Conservation (phyloP, 2,888 invertebrate genomes). For the Lingula anatina region DNA sequence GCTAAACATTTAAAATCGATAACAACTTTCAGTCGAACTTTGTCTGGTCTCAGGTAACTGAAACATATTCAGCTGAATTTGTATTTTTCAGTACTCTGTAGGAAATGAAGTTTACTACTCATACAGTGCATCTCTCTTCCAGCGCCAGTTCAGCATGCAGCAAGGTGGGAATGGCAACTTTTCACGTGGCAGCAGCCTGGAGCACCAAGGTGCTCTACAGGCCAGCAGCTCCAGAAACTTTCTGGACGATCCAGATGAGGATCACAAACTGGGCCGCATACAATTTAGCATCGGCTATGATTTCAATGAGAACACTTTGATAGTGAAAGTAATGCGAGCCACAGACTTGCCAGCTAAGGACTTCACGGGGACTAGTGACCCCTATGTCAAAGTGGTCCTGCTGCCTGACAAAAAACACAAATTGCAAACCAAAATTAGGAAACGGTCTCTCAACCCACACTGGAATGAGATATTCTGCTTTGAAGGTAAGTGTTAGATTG, state of each 20-base stretch:
- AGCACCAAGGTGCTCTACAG: too few relatives aligned
- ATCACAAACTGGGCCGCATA: constrained; percentile 40
- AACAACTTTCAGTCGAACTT: too few relatives aligned
- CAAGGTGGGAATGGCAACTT: too few relatives aligned
- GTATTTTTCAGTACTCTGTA: too few relatives aligned
- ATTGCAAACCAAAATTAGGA: constrained; percentile 50
- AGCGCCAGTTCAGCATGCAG: too few relatives aligned
- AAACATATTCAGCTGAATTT: too few relatives aligned
- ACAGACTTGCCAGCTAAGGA: constrained; percentile 48
- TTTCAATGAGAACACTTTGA: constrained; percentile 43
- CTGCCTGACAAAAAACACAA: constrained; percentile 49
- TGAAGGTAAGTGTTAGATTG: constrained; percentile 59
- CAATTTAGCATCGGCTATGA: constrained; percentile 45
- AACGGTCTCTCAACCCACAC: constrained; percentile 48
- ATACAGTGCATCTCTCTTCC: too few relatives aligned
- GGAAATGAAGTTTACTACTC: too few relatives aligned
- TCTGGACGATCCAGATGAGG: constrained; percentile 29
- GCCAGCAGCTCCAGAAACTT: too few relatives aligned
- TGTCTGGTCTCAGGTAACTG: too few relatives aligned
- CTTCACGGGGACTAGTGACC: constrained; percentile 51
- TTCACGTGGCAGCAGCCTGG: too few relatives aligned
- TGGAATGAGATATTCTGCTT: constrained; percentile 53
- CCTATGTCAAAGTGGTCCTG: constrained; percentile 49
- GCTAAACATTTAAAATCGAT: too few relatives aligned
- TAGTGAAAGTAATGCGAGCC: constrained; percentile 42